phyloP scores from a whole-genome alignment of 1,140 invertebrate genomes.

The Rhopalosiphum padi region DNA sequence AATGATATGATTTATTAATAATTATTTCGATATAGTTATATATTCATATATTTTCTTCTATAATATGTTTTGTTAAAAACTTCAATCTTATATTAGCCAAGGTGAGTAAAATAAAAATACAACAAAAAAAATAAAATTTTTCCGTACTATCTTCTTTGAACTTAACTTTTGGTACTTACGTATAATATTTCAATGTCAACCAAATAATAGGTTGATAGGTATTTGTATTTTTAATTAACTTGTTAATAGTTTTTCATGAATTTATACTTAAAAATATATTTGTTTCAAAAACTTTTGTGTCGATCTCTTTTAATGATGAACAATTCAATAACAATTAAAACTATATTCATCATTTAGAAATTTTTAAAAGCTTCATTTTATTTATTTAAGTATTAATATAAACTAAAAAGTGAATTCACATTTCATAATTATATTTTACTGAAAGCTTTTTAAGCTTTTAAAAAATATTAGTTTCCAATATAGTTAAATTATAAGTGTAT shows the following conservation, averaged over 20 bases:
- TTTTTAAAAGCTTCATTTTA: neutral
- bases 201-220: neutral
- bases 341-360: neutral
- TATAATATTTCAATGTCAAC: neutral
- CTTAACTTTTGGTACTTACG: neutral
- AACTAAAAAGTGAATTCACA: neutral
- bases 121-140: neutral
- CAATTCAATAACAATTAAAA: constrained; percentile 7
- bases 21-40: neutral
- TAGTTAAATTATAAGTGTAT: neutral
- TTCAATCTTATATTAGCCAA: too few species aligned
- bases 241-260: constrained; percentile 2
- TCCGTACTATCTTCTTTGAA: neutral
- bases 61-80: neutral
- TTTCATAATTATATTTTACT: neutral
- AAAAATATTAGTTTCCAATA: neutral
- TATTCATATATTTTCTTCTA: neutral
- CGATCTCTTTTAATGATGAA: neutral
- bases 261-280: neutral
- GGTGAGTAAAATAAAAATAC: neutral
- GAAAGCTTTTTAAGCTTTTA: neutral
- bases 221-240: neutral
- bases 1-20: neutral
- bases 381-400: constrained; percentile 11
- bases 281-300: neutral